phyloP scores from a whole-genome alignment of 2,113 vertebrate genomes.

The Scomber japonicus region DNA sequence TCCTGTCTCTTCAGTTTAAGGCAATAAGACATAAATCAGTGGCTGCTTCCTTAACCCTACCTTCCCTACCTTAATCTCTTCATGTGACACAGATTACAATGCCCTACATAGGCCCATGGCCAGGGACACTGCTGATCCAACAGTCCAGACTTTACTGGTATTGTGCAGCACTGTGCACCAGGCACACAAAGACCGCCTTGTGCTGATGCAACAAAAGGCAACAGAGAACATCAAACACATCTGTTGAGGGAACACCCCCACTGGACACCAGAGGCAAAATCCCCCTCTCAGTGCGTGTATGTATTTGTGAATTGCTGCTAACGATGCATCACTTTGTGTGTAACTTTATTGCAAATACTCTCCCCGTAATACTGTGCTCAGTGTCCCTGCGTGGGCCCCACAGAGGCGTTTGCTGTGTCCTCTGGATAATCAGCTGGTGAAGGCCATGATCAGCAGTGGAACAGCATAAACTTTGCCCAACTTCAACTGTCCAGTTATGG shows the following conservation, averaged over 20 bases:
- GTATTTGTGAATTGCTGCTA: constrained; percentile 43
- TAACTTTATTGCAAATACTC: constrained; percentile 37
- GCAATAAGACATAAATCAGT: constrained; percentile 15
- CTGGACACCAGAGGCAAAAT: constrained; percentile 63
- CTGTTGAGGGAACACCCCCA: constrained; percentile 68
- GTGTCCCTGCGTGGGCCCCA: constrained; percentile 64
- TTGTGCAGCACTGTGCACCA: constrained; percentile 45
- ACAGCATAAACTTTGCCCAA: constrained; percentile 51
- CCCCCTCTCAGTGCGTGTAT: constrained; percentile 31
- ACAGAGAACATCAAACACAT: constrained; percentile 81
- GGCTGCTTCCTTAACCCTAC: constrained; percentile 30
- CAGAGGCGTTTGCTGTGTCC: constrained; percentile 55
- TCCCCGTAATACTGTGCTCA: constrained; percentile 21
- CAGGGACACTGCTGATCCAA: constrained; percentile 48
- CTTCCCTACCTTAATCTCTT: constrained; percentile 54
- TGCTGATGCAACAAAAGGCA: constrained; percentile 84
- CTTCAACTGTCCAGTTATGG: constrained; percentile 33
- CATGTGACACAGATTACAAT: constrained; percentile 66
- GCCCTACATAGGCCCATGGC: constrained; percentile 39
- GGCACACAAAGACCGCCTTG: constrained; percentile 73
- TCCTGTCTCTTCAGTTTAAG: constrained; percentile 5
- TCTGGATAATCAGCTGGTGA: constrained; percentile 65
- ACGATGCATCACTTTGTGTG: constrained; percentile 43
- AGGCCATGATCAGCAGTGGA: constrained; percentile 65
- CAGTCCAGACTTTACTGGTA: constrained; percentile 45